Conservation (phyloP, 2,797 vertebrate species). For the Eulemur coronatus region DNA sequence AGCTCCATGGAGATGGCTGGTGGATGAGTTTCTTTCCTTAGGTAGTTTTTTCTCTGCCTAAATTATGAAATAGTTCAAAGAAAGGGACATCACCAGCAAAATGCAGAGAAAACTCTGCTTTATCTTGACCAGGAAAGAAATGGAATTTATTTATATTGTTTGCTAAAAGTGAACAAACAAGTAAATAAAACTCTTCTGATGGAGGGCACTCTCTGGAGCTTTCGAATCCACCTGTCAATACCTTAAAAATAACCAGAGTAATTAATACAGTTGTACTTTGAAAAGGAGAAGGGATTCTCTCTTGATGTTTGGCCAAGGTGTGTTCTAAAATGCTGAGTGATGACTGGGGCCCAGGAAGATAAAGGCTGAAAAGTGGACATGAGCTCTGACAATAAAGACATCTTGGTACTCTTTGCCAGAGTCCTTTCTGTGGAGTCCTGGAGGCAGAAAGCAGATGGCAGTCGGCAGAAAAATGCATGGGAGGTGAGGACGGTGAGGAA, state of each 20-base stretch:
- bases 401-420: not conserved
- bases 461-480: not conserved
- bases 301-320: not conserved
- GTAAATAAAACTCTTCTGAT: not conserved
- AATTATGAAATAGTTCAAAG: not conserved
- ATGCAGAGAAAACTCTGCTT: not conserved
- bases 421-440: not conserved
- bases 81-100: not conserved
- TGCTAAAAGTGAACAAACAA: not conserved
- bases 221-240: not conserved
- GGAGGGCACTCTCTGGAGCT: not conserved
- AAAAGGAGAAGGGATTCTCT: not conserved
- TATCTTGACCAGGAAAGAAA: not conserved
- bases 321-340: not conserved
- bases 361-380: not conserved
- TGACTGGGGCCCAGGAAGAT: not conserved
- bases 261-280: not conserved
- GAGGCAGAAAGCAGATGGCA: constrained; percentile 28
- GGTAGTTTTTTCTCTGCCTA: not conserved
- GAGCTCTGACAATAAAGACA: not conserved
- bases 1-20: too few relatives aligned
- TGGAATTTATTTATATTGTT: not conserved
- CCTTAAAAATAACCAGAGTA: not conserved
- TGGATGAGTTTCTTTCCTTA: not conserved
- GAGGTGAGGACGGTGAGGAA: not conserved